phyloP scores from a whole-genome alignment of 2,113 vertebrate genomes.

The Psilopsiagon aurifrons region DNA sequence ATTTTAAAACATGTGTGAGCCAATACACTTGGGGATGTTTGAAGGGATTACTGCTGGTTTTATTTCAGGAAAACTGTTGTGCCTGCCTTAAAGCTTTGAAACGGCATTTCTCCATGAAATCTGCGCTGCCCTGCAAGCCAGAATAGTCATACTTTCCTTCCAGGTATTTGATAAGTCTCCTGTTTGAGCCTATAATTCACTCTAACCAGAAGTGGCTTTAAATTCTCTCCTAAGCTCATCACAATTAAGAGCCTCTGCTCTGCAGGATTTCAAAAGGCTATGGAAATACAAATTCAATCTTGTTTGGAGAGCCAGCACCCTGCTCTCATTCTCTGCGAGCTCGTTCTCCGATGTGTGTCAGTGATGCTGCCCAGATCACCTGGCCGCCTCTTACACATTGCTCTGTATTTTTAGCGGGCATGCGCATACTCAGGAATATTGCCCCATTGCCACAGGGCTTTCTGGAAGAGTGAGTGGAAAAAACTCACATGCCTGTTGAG shows the following conservation, averaged over 20 bases:
- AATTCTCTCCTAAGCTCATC: not conserved
- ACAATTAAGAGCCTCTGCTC: not conserved
- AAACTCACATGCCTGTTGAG: rapidly evolving
- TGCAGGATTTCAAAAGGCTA: slow-evolving; percentile 9
- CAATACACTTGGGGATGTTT: slow-evolving; percentile 49
- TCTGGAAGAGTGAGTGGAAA: not conserved
- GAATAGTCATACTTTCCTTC: slow-evolving; percentile 29
- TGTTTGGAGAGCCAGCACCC: not conserved
- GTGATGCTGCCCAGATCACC: slow-evolving; percentile 6
- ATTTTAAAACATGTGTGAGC: slow-evolving; percentile 49
- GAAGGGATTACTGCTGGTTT: slow-evolving; percentile 50
- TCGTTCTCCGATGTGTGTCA: not conserved
- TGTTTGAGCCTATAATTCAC: not conserved
- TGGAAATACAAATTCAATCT: not conserved
- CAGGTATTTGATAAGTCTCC: slow-evolving; percentile 35
- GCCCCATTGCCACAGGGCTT: not conserved
- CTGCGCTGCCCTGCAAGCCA: not conserved
- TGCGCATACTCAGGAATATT: not conserved
- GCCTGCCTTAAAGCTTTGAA: slow-evolving; percentile 40
- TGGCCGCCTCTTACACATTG: not conserved
- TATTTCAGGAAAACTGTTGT: slow-evolving; percentile 59
- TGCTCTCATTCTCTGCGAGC: not conserved
- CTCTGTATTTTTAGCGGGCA: slow-evolving; percentile 9
- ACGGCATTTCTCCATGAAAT: not conserved
- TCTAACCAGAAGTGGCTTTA: not conserved